These are phyloP conservation scores for Glyptemys insculpta DNA, from an alignment of 2,797 vertebrate genomes.

Conservation along the genomic window DNA sequence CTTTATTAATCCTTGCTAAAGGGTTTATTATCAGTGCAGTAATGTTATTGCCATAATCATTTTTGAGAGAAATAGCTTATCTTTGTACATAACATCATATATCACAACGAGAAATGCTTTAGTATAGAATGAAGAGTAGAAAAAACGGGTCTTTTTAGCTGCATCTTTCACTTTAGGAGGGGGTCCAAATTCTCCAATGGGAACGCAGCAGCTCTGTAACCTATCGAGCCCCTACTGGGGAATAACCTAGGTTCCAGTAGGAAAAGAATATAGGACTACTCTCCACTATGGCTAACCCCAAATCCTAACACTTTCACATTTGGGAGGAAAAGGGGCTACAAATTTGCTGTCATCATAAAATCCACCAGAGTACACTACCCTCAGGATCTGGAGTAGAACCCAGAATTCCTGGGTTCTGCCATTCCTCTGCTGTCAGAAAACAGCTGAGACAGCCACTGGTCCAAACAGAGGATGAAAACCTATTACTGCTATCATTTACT, in stretches of 20 bases:
- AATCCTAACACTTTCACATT: too few species aligned
- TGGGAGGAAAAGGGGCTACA: neutral
- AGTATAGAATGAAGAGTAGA: neutral
- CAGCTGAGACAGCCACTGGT: neutral
- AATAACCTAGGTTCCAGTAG: neutral
- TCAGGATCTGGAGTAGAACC: neutral
- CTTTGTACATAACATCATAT: rapidly evolving
- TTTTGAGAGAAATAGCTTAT: neutral
- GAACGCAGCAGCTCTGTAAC: neutral
- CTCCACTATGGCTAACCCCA: neutral
- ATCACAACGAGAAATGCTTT: neutral
- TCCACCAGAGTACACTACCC: neutral
- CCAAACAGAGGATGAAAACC: rapidly evolving
- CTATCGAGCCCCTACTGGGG: neutral
- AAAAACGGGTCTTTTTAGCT: neutral
- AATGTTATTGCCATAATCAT: neutral
- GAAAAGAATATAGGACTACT: neutral
- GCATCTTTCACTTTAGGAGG: neutral
- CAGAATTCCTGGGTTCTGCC: neutral
- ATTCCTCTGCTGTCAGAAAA: neutral
- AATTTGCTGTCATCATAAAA: neutral
- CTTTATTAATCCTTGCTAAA: neutral
- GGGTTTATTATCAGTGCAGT: neutral
- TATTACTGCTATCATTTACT: neutral
- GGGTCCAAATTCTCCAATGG: neutral